Evolutionary conservation across 2,113 vertebrate species (phyloP).

Genomic region (Ivindomyrus marchei): DNA sequence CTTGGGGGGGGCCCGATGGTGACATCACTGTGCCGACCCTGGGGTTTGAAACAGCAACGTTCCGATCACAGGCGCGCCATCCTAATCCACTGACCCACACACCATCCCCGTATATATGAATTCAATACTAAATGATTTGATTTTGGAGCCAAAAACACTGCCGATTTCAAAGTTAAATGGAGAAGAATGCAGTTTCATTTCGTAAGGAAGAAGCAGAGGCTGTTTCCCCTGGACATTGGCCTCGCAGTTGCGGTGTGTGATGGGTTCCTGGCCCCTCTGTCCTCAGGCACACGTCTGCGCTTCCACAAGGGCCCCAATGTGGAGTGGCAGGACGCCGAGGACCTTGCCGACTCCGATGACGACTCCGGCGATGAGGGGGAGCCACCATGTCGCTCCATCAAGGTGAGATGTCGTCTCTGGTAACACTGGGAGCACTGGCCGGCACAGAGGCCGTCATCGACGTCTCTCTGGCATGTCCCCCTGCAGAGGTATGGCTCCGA

Average conservation of each 20-base stretch:
- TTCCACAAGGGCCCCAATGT: slow-evolving; percentile 86
- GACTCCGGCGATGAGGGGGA: slow-evolving; percentile 75
- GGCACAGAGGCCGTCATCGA: not conserved
- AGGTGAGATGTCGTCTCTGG: slow-evolving; percentile 56
- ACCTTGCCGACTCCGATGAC: slow-evolving; percentile 72
- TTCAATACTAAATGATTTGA: not conserved
- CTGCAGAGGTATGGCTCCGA: slow-evolving; percentile 80
- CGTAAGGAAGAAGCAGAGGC: not conserved
- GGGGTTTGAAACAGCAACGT: not conserved
- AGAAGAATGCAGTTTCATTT: not conserved
- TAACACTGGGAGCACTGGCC: not conserved
- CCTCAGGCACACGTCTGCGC: slow-evolving; percentile 82
- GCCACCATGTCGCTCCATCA: slow-evolving; percentile 59
- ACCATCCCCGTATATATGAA: not conserved
- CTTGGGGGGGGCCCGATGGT: not conserved
- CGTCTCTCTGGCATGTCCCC: slow-evolving; percentile 18
- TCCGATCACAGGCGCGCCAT: not conserved
- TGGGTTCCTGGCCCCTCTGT: not conserved
- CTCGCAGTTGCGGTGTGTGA: not conserved
- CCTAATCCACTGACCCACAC: not conserved
- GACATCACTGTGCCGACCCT: not conserved
- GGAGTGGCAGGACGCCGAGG: slow-evolving; percentile 91
- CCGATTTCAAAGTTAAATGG: not conserved
- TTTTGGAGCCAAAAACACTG: not conserved
- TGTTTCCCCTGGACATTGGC: not conserved